These are phyloP conservation scores for Calyptomena viridis DNA, from an alignment of 2,113 vertebrate species.

Conservation along the genomic window DNA sequence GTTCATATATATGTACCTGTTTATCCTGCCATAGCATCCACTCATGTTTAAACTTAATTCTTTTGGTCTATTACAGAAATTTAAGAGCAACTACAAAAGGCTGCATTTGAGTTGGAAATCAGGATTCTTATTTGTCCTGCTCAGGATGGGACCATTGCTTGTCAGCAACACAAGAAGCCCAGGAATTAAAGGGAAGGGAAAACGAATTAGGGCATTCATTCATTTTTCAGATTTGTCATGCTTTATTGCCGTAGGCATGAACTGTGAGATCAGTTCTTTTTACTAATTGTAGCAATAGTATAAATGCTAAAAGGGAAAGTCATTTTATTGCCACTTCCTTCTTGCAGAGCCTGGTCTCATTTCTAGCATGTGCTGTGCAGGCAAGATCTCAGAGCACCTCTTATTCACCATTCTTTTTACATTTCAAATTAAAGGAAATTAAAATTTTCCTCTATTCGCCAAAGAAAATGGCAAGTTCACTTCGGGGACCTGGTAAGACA, in stretches of 20 bases:
- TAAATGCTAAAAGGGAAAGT: not conserved
- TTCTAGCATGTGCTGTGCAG: not conserved
- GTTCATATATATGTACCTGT: not conserved
- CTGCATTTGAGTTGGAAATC: not conserved
- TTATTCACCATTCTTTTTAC: not conserved
- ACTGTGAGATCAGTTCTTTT: not conserved
- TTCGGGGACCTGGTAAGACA: not conserved
- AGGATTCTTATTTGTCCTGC: not conserved
- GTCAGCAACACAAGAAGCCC: not conserved
- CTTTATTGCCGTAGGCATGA: not conserved
- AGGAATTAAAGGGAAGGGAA: not conserved
- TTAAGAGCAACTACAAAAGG: not conserved
- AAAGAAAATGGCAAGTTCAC: not conserved
- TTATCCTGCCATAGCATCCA: not conserved
- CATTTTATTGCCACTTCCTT: not conserved
- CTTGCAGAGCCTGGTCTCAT: not conserved
- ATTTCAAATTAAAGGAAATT: conserved; percentile 14
- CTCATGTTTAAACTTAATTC: not conserved
- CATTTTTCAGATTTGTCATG: not conserved
- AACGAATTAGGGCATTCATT: not conserved
- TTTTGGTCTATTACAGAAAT: not conserved
- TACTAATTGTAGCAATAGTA: not conserved
- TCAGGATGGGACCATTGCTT: not conserved
- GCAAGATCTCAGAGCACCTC: not conserved
- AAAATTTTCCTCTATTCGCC: conserved; percentile 13